A percentile compares a stretch with the other conserved stretches of the same genome.
Conservation (phyloP, 2,797 vertebrate genomes). For the Zenarchopterus dispar region DNA sequence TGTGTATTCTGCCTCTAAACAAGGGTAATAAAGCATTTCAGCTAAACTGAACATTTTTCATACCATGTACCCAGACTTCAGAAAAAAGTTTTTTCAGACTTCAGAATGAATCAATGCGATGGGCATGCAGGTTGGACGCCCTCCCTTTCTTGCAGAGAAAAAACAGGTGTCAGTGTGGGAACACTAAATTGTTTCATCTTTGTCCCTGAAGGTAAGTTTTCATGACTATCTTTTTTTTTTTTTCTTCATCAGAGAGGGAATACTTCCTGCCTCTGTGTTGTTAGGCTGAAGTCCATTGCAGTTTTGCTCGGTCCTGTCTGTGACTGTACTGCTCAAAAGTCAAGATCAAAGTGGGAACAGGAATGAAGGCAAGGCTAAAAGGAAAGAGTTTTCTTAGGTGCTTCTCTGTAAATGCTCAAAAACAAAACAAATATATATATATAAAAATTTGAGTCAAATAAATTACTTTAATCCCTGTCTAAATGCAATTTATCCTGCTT, state of each 20-base stretch:
- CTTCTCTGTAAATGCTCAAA: background rate
- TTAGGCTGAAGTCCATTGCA: slow-evolving; percentile 61
- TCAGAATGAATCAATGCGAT: background rate
- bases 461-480: too few relatives aligned
- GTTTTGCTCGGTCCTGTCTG: slow-evolving; percentile 61
- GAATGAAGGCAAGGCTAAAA: slow-evolving; percentile 52
- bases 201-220: slow-evolving; percentile 5
- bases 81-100: background rate
- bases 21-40: background rate
- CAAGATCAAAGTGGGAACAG: slow-evolving; percentile 67
- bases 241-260: too few relatives aligned
- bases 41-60: too few relatives aligned
- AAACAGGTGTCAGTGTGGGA: background rate
- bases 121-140: slow-evolving; percentile 25
- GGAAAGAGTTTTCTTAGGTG: background rate
- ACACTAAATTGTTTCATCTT: background rate
- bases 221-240: background rate
- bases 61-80: background rate
- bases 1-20: background rate
- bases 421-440: too few relatives aligned
- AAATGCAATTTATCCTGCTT: too few relatives aligned
- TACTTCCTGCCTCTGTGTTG: accelerated
- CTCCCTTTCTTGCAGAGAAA: slow-evolving; percentile 21
- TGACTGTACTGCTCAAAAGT: slow-evolving; percentile 65
- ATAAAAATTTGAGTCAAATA: too few relatives aligned